A percentile compares a stretch with the other conserved stretches of the same genome.
phyloP scores from a whole-genome alignment of 2,113 vertebrate genomes.

The Nothoprocta perdicaria region DNA sequence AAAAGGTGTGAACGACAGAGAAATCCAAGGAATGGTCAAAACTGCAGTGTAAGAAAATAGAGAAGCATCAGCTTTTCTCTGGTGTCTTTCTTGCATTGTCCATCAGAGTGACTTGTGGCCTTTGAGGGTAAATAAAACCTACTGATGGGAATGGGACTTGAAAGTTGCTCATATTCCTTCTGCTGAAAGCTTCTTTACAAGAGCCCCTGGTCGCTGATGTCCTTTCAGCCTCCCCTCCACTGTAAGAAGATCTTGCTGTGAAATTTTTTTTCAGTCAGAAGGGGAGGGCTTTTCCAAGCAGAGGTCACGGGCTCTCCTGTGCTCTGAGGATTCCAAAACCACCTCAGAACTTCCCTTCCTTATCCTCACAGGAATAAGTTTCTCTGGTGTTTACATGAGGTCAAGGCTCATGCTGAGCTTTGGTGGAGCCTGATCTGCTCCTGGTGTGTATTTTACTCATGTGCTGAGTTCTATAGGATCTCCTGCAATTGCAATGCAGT shows the following conservation, averaged over 20 bases:
- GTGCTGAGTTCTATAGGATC: neutral
- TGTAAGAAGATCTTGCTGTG: neutral
- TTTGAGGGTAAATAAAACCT: conserved; percentile 4
- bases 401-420: neutral
- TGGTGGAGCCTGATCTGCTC: neutral
- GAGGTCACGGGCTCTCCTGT: neutral
- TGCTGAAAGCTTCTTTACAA: conserved; percentile 12
- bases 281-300: neutral
- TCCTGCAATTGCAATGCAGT: neutral
- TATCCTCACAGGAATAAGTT: neutral
- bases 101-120: neutral
- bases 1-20: neutral
- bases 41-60: neutral
- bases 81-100: neutral
- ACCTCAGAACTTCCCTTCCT: neutral
- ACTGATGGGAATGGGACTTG: conserved; percentile 20
- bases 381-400: neutral
- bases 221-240: neutral
- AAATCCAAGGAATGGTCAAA: neutral
- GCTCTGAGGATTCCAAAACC: neutral
- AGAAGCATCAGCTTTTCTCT: neutral
- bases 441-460: neutral
- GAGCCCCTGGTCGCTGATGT: neutral
- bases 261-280: neutral
- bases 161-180: neutral